phyloP scores from a whole-genome alignment of 2,113 vertebrate species.

The Etheostoma spectabile region DNA sequence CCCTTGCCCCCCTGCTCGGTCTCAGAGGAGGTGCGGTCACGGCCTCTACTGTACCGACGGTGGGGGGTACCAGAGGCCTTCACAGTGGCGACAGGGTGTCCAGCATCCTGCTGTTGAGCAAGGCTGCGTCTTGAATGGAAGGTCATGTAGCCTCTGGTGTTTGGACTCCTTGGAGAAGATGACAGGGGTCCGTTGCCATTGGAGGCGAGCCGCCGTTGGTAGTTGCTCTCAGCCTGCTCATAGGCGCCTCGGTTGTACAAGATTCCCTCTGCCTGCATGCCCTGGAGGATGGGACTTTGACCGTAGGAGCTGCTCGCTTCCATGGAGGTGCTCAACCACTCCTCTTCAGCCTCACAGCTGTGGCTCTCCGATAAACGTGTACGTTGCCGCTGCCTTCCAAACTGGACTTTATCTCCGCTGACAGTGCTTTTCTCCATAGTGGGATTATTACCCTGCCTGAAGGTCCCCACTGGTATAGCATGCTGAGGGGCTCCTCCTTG shows the following conservation, averaged over 20 bases:
- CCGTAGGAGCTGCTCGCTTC: slow-evolving; percentile 44
- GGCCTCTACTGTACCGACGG: slow-evolving; percentile 53
- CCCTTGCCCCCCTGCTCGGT: slow-evolving; percentile 65
- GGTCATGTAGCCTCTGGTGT: slow-evolving; percentile 50
- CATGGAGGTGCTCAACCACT: slow-evolving; percentile 40
- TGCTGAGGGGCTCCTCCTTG: slow-evolving; percentile 34
- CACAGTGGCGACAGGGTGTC: slow-evolving; percentile 32
- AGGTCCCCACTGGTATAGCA: slow-evolving; percentile 11
- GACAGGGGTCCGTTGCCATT: slow-evolving; percentile 20
- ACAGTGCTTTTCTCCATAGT: slow-evolving; percentile 60
- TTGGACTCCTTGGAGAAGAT: slow-evolving; percentile 67
- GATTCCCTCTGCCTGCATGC: slow-evolving; percentile 58
- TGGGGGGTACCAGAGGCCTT: slow-evolving; percentile 66
- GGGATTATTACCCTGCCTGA: slow-evolving; percentile 42
- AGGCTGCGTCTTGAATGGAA: slow-evolving; percentile 63
- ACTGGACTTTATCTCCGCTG: slow-evolving; percentile 67
- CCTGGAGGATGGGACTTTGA: slow-evolving; percentile 53
- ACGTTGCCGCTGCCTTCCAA: slow-evolving; percentile 56
- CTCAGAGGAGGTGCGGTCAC: slow-evolving; percentile 78
- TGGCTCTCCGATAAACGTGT: slow-evolving; percentile 68
- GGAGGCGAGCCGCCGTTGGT: slow-evolving; percentile 47
- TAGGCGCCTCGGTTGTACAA: slow-evolving; percentile 64
- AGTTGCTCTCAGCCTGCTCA: slow-evolving; percentile 53
- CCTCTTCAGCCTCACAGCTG: slow-evolving; percentile 68
- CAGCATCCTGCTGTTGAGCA: slow-evolving; percentile 47